Conservation (phyloP, 2,797 vertebrate genomes). For the Rhinichthys osculus region DNA sequence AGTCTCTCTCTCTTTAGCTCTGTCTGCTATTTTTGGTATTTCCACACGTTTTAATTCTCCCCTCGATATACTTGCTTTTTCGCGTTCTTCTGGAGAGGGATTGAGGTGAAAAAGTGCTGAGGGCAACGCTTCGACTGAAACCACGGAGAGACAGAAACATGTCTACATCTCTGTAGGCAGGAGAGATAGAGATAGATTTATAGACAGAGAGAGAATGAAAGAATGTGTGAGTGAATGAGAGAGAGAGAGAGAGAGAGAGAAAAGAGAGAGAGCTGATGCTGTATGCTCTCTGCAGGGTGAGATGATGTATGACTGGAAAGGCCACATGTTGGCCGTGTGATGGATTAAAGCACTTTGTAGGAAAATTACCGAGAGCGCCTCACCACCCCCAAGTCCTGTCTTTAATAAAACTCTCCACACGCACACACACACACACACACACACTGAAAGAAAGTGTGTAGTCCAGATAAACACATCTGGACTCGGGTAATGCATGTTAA, state of each 20-base stretch:
- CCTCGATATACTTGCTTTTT: slow-evolving; percentile 75
- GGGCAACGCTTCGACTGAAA: slow-evolving; percentile 27
- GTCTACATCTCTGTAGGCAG: slow-evolving; percentile 49
- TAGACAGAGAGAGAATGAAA: slow-evolving; percentile 30
- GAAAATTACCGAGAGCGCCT: slow-evolving; percentile 99
- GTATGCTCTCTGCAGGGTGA: slow-evolving; percentile 44
- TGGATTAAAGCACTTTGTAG: slow-evolving; percentile 99
- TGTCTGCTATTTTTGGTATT: slow-evolving; percentile 47
- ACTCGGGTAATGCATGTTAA: slow-evolving; percentile 49
- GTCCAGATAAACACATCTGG: slow-evolving; percentile 42
- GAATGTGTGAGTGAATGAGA: slow-evolving; percentile 16
- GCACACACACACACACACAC: slow-evolving; percentile 4
- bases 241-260: slow-evolving; percentile 53
- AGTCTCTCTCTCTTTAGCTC: slow-evolving; percentile 57
- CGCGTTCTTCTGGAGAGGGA: slow-evolving; percentile 60
- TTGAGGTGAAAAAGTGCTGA: slow-evolving; percentile 37
- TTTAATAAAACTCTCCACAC: slow-evolving; percentile 94
- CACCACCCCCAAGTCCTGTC: slow-evolving; percentile 94
- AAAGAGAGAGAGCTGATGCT: slow-evolving; percentile 81
- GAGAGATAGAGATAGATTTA: slow-evolving; percentile 42
- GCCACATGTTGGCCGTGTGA: slow-evolving; percentile 98
- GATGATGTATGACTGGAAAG: slow-evolving; percentile 98
- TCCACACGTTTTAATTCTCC: slow-evolving; percentile 61
- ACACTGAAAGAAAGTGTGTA: slow-evolving; percentile 30
- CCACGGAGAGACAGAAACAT: slow-evolving; percentile 21